Base-by-base conservation (phyloP, 2,113 vertebrate genomes). In the Prinia subflava region DNA sequence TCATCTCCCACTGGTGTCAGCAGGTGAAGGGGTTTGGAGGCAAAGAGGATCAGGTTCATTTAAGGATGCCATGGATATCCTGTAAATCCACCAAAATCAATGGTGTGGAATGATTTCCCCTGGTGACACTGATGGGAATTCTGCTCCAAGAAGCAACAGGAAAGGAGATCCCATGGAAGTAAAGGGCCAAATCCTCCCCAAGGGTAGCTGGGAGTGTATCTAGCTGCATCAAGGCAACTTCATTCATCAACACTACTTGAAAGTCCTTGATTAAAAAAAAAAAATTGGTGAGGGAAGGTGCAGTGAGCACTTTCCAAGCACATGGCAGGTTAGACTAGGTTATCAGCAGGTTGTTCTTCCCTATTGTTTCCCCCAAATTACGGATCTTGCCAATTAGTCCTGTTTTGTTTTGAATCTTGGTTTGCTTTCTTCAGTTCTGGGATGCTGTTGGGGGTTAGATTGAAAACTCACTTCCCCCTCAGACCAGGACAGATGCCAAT, bases 381-480 rank as follows among this genome's bases (percentile, higher is more conserved):
- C 22, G 75, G 50, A 64, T 73, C 56, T 75, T 71, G 90, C 80
- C 20, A 44, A 77, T 84, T 80, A 52, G 46, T 68, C 30, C 59
- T 49, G 30, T 16, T 71, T 87, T 44, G 31, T 55, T 94, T 84
- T 83, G 83, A 81, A 77, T 84, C 89, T 95, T 85, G 94, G 70
- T 86, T 89, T 77, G 69, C 82, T 73, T 77, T 84, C 79, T 94
- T 93, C 89, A 75, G 90, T 95, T 83, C 91, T 94, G 80, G n/a
- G n/a, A n/a, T n/a, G n/a, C n/a, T n/a, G n/a, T n/a, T n/a, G n/a
- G n/a, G n/a, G n/a, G n/a, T n/a, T n/a, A n/a, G n/a, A n/a, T n/a
- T n/a, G n/a, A n/a, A n/a, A n/a, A n/a, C n/a, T n/a, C n/a, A n/a
- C n/a, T n/a, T n/a, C n/a, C n/a, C n/a, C n/a, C n/a, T n/a, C n/a